phyloP scores from a whole-genome alignment of 2,797 vertebrate species.

The Vultur gryphus region DNA sequence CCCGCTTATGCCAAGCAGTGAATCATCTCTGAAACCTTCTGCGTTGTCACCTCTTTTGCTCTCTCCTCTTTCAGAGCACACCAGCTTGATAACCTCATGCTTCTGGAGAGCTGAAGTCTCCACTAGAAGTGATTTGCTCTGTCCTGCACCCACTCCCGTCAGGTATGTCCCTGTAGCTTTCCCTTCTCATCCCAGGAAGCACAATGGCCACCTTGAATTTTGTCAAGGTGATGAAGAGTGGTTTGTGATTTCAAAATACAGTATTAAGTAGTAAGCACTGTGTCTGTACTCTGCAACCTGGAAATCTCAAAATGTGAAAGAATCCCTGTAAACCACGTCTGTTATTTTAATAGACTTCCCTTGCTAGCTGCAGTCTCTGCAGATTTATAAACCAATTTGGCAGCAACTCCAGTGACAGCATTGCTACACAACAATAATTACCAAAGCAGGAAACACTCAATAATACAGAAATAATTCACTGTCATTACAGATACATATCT shows the following conservation, averaged over 20 bases:
- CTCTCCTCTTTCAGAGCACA: not conserved
- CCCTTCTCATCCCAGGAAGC: not conserved
- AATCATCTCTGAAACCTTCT: not conserved
- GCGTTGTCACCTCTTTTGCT: not conserved
- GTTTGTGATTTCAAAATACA: not conserved
- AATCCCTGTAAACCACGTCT: not conserved
- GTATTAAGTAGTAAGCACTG: not conserved
- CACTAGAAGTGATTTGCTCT: not conserved
- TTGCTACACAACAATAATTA: conserved; percentile 17
- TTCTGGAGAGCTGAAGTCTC: not conserved
- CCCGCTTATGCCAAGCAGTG: accelerated
- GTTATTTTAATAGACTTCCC: not conserved
- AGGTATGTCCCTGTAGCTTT: not conserved
- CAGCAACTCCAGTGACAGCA: not conserved
- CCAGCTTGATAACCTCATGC: not conserved
- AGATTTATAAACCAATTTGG: conserved; percentile 29
- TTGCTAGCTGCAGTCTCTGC: not conserved
- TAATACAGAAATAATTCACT: not conserved
- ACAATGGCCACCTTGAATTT: accelerated
- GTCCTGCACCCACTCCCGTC: not conserved
- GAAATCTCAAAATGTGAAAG: not conserved
- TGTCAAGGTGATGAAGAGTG: not conserved
- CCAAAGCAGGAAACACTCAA: not conserved
- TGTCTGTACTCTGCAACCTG: not conserved
- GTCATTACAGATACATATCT: not conserved